These are phyloP conservation scores for Aplodontia rufa DNA, from an alignment of 2,113 vertebrate genomes.

Conservation along the genomic window DNA sequence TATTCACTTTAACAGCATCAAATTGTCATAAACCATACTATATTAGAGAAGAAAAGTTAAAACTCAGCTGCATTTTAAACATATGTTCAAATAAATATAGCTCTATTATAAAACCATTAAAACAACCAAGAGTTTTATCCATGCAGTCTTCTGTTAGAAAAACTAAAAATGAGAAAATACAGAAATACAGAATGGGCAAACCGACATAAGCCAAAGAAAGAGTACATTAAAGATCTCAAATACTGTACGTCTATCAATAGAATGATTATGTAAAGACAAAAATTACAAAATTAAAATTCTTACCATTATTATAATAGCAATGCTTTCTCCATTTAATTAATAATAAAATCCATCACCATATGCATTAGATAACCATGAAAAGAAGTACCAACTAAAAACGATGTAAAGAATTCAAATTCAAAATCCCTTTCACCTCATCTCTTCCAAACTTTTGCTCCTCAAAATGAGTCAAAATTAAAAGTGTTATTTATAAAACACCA, in stretches of 20 bases:
- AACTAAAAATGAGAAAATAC: conserved; percentile 46
- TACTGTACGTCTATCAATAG: not conserved
- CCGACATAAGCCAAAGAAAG: not conserved
- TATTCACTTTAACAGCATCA: conserved; percentile 1
- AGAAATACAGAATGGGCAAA: not conserved
- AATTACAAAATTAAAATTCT: conserved; percentile 26
- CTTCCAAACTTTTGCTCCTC: not conserved
- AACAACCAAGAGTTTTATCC: not conserved
- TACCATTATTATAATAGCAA: not conserved
- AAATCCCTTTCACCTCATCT: not conserved
- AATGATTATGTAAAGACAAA: conserved; percentile 35
- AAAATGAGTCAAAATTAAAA: not conserved
- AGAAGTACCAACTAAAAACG: conserved; percentile 1
- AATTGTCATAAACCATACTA: conserved; percentile 2
- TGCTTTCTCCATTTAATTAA: conserved; percentile 19
- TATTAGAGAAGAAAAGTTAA: conserved; percentile 5
- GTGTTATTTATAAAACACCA: conserved; percentile 8
- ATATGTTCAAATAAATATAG: not conserved
- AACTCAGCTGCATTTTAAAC: conserved; percentile 31
- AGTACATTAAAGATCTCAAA: conserved; percentile 30
- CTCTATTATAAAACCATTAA: conserved; percentile 10
- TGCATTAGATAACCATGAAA: conserved; percentile 25
- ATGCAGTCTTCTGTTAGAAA: not conserved
- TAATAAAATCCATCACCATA: conserved; percentile 4
- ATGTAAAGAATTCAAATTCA: not conserved